These are phyloP conservation scores for Lamellibrachia satsuma DNA, from an alignment of 2,888 invertebrate genomes.

Conservation along the genomic window DNA sequence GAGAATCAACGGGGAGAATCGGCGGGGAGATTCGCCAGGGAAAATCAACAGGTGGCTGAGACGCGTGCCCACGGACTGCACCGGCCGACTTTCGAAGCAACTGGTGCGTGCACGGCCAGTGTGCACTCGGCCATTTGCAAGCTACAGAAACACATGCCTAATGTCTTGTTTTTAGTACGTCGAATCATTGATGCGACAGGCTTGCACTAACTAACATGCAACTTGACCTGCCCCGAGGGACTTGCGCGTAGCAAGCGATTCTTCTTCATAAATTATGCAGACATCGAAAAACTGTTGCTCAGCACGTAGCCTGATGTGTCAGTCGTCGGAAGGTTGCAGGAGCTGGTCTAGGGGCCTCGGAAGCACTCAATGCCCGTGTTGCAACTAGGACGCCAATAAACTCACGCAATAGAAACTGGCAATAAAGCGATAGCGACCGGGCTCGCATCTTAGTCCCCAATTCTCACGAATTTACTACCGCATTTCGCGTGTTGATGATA, in stretches of 20 bases:
- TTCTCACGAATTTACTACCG: neutral
- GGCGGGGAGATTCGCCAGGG: neutral
- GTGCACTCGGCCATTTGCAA: neutral
- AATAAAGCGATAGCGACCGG: neutral
- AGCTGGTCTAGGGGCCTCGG: neutral
- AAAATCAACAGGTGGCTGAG: neutral
- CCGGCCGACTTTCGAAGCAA: neutral
- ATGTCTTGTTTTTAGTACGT: neutral
- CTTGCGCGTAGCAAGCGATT: neutral
- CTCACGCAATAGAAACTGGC: neutral
- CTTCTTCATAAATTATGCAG: conserved; percentile 6
- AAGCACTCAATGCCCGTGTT: neutral
- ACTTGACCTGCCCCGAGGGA: neutral
- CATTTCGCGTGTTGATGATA: neutral
- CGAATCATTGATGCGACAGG: neutral
- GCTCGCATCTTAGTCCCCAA: neutral
- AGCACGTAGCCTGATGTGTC: neutral
- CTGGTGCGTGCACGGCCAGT: neutral
- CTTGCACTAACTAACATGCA: neutral
- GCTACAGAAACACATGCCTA: neutral
- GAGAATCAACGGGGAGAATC: no score
- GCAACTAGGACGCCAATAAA: conserved; percentile 10
- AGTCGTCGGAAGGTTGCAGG: neutral
- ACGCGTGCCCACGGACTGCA: neutral
- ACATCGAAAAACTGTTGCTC: neutral